Conservation (phyloP, 2,797 vertebrate genomes). For the Remorina albescens region DNA sequence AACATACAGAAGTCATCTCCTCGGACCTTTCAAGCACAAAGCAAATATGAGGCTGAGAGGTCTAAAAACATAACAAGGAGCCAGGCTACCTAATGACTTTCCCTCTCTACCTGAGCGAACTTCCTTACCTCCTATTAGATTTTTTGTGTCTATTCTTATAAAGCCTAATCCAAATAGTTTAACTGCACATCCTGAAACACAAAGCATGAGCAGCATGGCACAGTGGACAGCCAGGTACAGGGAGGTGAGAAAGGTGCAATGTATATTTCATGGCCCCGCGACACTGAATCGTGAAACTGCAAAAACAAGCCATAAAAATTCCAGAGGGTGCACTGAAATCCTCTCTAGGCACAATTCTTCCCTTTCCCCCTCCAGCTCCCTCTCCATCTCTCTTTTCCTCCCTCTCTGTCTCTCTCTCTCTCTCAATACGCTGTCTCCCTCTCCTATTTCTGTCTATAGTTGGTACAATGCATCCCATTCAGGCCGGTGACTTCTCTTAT, state of each 20-base stretch:
- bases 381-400: conserved; percentile 43
- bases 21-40: neutral
- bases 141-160: neutral
- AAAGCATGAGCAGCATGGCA: neutral
- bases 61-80: neutral
- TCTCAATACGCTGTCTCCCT: conserved; percentile 54
- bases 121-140: too few relatives aligned
- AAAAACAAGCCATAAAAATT: conserved; percentile 88
- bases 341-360: conserved; percentile 55
- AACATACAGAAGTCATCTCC: neutral
- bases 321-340: conserved; percentile 83
- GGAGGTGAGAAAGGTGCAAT: conserved; percentile 42
- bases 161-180: neutral
- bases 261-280: conserved; percentile 55
- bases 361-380: conserved; percentile 23
- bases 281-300: conserved; percentile 74
- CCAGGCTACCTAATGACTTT: too few relatives aligned
- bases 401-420: conserved; percentile 34
- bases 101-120: neutral
- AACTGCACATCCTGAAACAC: neutral
- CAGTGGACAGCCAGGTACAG: conserved; percentile 6
- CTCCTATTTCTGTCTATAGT: conserved; percentile 78
- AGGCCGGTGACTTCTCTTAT: conserved; percentile 85
- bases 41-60: neutral
- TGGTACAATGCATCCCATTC: conserved; percentile 91